phyloP scores from a whole-genome alignment of 2,113 vertebrate species.

The rat (Rattus norvegicus) region GRCr8 NC_086020.1:152099001-152099500 shows the following conservation, averaged over 20 bases:
- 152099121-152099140: not conserved
- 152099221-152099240: constrained; percentile 29
- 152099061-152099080: constrained; percentile 56
- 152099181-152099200: not conserved
- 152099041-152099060: constrained; percentile 48
- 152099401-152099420: not conserved
- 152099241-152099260: not conserved
- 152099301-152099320: not conserved
- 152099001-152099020: not conserved
- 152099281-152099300: not conserved
- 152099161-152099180: not conserved
- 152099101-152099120: not conserved
- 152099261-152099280: not conserved
- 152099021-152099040: constrained; percentile 53
- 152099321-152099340: not conserved
- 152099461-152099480: too few species aligned
- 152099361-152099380: not conserved
- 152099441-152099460: not conserved
- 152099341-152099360: not conserved
- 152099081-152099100: constrained; percentile 57
- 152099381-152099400: not conserved
- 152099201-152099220: constrained; percentile 31
- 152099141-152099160: not conserved
- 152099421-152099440: not conserved
- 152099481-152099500: not conserved